Evolutionary conservation across 2,113 vertebrate genomes (phyloP).

Genomic region (Haplochromis vanheusdeni): DNA sequence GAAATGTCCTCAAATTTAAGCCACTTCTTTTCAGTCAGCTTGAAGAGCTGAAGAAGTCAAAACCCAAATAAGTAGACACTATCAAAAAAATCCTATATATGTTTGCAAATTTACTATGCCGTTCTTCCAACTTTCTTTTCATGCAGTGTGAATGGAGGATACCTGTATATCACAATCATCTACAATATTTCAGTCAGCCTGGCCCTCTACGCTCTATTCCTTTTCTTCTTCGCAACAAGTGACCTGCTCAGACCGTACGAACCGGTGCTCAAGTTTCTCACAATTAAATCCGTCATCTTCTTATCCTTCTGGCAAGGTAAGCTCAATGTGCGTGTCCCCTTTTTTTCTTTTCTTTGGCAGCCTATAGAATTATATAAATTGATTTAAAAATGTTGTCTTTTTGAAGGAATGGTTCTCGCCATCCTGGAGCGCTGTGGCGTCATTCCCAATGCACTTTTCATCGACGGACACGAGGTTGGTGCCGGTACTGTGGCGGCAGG

Average conservation of each 20-base stretch:
- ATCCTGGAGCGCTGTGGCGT: slow-evolving; percentile 86
- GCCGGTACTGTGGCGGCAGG: slow-evolving; percentile 89
- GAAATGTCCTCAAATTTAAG: not conserved
- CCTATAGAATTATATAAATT: not conserved
- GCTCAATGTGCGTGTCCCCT: not conserved
- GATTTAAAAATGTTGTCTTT: not conserved
- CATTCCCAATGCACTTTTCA: slow-evolving; percentile 83
- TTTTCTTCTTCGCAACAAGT: slow-evolving; percentile 91
- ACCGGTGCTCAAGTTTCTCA: slow-evolving; percentile 92
- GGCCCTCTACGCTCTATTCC: slow-evolving; percentile 88
- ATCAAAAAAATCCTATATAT: not conserved
- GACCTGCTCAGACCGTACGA: slow-evolving; percentile 87
- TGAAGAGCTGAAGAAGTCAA: not conserved
- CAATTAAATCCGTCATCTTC: slow-evolving; percentile 95
- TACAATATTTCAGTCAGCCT: slow-evolving; percentile 93
- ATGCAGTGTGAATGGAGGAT: slow-evolving; percentile 82
- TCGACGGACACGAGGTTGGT: slow-evolving; percentile 78
- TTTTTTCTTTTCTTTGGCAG: not conserved
- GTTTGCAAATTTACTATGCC: not conserved
- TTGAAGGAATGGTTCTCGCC: slow-evolving; percentile 84
- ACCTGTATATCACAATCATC: slow-evolving; percentile 92
- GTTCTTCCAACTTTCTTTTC: not conserved
- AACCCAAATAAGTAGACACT: not conserved
- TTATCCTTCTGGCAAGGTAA: slow-evolving; percentile 97
- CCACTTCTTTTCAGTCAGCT: not conserved